These are phyloP conservation scores for Agrotis exclamationis DNA, from an alignment of 2,888 invertebrate genomes.

Conservation along the genomic window DNA sequence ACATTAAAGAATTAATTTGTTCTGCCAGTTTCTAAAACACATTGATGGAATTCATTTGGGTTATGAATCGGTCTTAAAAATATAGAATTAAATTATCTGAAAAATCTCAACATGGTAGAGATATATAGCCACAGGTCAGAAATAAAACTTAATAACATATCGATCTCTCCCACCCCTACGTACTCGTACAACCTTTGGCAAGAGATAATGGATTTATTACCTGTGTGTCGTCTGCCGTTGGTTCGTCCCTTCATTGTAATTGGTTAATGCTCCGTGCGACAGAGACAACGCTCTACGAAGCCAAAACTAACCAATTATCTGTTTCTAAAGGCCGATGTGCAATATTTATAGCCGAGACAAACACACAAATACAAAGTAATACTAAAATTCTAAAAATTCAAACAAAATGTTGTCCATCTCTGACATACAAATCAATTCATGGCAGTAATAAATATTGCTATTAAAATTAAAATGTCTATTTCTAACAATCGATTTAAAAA, in stretches of 20 bases:
- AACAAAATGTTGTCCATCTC: slow-evolving; percentile 32
- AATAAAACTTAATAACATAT: background rate
- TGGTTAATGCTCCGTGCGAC: no score
- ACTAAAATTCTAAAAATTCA: background rate
- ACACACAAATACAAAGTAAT: background rate
- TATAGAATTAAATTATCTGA: background rate
- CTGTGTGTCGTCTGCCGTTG: no score
- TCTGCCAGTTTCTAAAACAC: background rate
- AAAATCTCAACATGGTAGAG: slow-evolving; percentile 23
- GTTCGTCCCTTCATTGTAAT: no score
- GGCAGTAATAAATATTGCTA: slow-evolving; percentile 15
- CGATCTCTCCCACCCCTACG: no score
- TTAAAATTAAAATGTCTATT: slow-evolving; percentile 18
- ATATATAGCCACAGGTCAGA: slow-evolving; percentile 9
- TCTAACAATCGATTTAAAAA: slow-evolving; percentile 17
- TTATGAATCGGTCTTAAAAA: background rate
- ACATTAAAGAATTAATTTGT: background rate
- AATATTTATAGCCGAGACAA: no score
- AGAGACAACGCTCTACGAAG: no score
- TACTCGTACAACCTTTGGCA: no score
- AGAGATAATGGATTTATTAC: no score
- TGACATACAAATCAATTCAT: slow-evolving; percentile 13
- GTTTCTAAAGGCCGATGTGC: no score
- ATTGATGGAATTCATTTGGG: background rate
- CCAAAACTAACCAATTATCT: no score